Base-by-base conservation (phyloP, 2,888 invertebrate species). In the Nemotelus pantherinus region DNA sequence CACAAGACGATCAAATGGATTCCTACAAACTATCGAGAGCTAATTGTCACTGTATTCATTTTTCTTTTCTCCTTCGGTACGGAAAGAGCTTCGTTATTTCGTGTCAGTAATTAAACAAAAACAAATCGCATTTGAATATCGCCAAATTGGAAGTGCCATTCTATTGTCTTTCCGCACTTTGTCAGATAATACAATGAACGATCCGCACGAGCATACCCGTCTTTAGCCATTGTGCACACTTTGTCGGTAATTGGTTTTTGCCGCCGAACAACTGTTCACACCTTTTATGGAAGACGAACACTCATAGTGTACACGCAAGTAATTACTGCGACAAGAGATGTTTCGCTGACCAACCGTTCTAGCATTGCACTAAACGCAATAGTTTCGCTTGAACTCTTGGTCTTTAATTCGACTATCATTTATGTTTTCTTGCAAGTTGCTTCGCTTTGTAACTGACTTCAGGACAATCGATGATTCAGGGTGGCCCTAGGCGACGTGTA, bases 321-420 rank as follows among this genome's bases (percentile, higher is more conserved):
- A 71, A 71, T 71, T 71, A 71, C 71, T 71, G 55, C 48, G 71
- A 71, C 71, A 71, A 71, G 55, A 71, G 71, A 71, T 71, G 71
- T 50, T 68, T n/a, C 65, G 63, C 43, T 63, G 63, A 45, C 25
- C 68, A 9, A 53, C 68, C 68, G 5, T 58, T 4, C 63, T 63
- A 53, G 53, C 10, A 53, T 10, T 53, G 44, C 43, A 71, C 43
- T 57, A 45, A 47, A 65, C 25, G 6, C 47, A 7, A 47, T 5
- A n/a, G 45, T 65, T 65, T 63, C 5, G 41, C 43, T 43, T 43
- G 39, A 43, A 41, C 43, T 63, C 41, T 9, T 58, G 25, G n/a
- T 5, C 58, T 58, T 63, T 43, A 65, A 6, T 65, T 65, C 45
- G 47, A 25, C 25, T 25, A 25, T 25, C 25, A 25, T 25, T 25